These are phyloP conservation scores for Uromys caudimaculatus DNA, from an alignment of 2,797 vertebrate species.

Conservation along the genomic window DNA sequence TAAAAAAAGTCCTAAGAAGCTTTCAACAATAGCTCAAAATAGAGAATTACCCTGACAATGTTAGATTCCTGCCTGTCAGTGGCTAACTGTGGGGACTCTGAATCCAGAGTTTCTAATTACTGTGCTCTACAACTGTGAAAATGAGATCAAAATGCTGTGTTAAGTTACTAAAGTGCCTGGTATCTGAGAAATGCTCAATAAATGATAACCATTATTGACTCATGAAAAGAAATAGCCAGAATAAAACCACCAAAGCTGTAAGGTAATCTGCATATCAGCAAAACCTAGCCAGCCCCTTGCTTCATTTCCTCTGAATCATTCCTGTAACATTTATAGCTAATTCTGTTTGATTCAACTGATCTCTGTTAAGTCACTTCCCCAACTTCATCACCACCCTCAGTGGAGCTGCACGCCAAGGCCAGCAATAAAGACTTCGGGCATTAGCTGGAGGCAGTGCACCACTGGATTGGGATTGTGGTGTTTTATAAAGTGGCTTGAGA, in stretches of 20 bases:
- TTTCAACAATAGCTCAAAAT: conserved; percentile 34
- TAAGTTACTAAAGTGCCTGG: conserved; percentile 26
- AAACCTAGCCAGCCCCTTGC: not conserved
- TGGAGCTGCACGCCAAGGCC: not conserved
- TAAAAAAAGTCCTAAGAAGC: conserved; percentile 44
- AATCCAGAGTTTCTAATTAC: conserved; percentile 17
- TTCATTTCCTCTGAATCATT: conserved; percentile 19
- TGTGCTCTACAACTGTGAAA: conserved; percentile 5
- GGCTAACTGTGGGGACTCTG: not conserved
- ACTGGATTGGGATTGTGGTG: not conserved
- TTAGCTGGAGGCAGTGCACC: not conserved
- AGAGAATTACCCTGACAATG: conserved; percentile 23
- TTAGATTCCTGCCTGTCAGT: not conserved
- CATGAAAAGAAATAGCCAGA: not conserved
- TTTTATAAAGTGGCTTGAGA: not conserved
- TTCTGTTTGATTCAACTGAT: conserved; percentile 15
- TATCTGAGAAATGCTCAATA: not conserved
- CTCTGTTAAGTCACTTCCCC: not conserved
- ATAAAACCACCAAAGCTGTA: conserved; percentile 16
- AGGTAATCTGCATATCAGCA: not conserved
- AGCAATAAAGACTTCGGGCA: not conserved
- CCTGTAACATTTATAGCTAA: not conserved
- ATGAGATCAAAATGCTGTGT: not conserved
- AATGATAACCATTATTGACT: not conserved
- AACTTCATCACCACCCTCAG: not conserved